These are phyloP conservation scores for Hirtodrosophila trivittata DNA, from an alignment of 2,888 invertebrate species.

Conservation along the genomic window DNA sequence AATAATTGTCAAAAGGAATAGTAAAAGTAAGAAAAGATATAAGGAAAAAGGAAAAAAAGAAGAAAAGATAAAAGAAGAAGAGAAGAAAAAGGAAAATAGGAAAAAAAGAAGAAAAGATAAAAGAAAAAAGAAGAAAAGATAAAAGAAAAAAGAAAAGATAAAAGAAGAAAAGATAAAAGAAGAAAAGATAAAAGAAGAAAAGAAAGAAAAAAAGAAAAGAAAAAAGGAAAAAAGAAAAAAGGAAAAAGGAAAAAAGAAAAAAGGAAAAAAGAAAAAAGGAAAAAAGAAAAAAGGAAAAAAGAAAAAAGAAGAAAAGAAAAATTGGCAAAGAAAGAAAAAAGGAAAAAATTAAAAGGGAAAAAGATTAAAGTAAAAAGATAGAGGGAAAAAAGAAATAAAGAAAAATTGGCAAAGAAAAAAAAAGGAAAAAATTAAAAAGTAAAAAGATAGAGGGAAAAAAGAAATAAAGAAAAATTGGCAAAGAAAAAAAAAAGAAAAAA, in stretches of 20 bases:
- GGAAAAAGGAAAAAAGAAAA: not conserved
- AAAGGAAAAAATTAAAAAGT: not conserved
- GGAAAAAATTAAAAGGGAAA: slow-evolving; percentile 1
- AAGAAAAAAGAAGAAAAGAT: not conserved
- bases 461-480: not conserved
- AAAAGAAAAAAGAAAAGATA: not conserved
- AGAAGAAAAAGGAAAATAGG: not conserved
- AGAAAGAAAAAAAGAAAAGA: not conserved
- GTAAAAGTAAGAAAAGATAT: not conserved
- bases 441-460: too few species aligned
- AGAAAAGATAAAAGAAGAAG: slow-evolving; percentile 1
- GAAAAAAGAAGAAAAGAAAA: not conserved
- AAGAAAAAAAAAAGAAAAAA: not conserved
- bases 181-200: not conserved
- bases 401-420: too few species aligned
- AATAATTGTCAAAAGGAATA: slow-evolving; percentile 5
- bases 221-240: not conserved
- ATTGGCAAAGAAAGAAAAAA: not conserved
- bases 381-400: not conserved
- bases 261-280: not conserved
- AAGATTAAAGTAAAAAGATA: too few species aligned
- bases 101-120: too few species aligned
- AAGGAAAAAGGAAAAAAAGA: not conserved
- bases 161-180: not conserved
- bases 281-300: not conserved